A percentile compares a stretch with the other conserved stretches of the same genome.
These are phyloP conservation scores for Trichopoda pennipes DNA, from an alignment of 2,888 invertebrate species.

Conservation along the genomic window DNA sequence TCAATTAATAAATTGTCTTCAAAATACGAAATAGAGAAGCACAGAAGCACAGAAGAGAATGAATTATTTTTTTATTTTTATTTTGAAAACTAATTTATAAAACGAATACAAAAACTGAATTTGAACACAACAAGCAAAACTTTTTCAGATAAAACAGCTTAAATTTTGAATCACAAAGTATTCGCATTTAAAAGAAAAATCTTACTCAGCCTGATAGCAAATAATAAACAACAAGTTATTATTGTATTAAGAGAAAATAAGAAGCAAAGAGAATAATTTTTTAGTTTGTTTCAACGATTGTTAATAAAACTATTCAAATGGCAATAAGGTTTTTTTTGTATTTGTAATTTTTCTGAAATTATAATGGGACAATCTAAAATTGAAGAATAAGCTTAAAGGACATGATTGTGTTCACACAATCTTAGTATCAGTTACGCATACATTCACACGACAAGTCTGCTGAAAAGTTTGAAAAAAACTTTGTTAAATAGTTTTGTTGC, in stretches of 20 bases:
- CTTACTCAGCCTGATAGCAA: too few species aligned
- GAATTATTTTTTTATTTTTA: too few species aligned
- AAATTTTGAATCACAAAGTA: too few species aligned
- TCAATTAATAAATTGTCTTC: too few species aligned
- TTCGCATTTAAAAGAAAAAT: too few species aligned
- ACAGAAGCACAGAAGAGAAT: too few species aligned
- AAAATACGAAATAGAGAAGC: too few species aligned
- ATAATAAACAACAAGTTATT: neutral
- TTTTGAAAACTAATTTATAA: too few species aligned
- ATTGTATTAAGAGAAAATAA: neutral
- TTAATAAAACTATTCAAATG: constrained; percentile 60
- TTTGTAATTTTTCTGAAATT: constrained; percentile 35
- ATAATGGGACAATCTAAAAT: constrained; percentile 35
- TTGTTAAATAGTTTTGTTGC: constrained; percentile 53
- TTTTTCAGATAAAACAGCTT: too few species aligned
- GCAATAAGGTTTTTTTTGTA: constrained; percentile 43
- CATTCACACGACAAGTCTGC: constrained; percentile 23
- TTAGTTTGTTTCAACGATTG: neutral
- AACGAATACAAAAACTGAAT: too few species aligned
- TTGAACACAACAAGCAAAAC: too few species aligned
- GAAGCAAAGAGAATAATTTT: neutral
- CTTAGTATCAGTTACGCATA: neutral
- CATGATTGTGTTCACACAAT: constrained; percentile 42
- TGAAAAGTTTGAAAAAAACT: constrained; percentile 57
- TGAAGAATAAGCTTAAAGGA: constrained; percentile 59